These are phyloP conservation scores for Xenopus borealis DNA, from an alignment of 2,113 vertebrate genomes.

Conservation along the genomic window DNA sequence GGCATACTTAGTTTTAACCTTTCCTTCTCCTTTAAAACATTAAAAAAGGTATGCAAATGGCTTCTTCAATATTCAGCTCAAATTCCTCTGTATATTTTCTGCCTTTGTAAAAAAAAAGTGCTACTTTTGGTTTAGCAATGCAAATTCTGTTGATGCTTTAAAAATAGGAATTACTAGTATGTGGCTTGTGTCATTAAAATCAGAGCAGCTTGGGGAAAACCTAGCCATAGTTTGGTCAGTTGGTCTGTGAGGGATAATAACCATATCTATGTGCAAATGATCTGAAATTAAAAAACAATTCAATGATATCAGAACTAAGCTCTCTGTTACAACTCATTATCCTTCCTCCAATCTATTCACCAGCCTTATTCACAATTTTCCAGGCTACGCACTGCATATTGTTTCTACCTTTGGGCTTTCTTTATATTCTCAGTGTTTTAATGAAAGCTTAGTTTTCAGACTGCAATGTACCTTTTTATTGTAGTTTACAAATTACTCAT, in stretches of 20 bases:
- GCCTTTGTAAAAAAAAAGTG: no score
- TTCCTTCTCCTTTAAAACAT: no score
- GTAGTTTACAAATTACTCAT: slow-evolving; percentile 35
- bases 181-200: neutral
- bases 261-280: neutral
- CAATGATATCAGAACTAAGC: neutral
- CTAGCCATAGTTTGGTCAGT: neutral
- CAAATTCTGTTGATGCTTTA: no score
- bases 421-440: slow-evolving; percentile 14
- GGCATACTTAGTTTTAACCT: no score
- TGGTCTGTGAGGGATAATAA: neutral
- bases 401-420: slow-evolving; percentile 20
- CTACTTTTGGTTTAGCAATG: no score
- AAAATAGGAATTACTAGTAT: no score
- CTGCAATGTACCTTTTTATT: slow-evolving; percentile 16
- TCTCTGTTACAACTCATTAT: slow-evolving; percentile 12
- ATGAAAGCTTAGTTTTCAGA: slow-evolving; percentile 15
- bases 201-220: neutral
- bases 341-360: slow-evolving; percentile 15
- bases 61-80: no score
- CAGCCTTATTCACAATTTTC: slow-evolving; percentile 15
- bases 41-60: no score
- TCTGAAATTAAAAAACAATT: neutral
- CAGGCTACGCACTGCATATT: slow-evolving; percentile 11
- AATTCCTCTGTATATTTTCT: no score